phyloP scores from a whole-genome alignment of 2,113 vertebrate species.

The Engystomops pustulosus region DNA sequence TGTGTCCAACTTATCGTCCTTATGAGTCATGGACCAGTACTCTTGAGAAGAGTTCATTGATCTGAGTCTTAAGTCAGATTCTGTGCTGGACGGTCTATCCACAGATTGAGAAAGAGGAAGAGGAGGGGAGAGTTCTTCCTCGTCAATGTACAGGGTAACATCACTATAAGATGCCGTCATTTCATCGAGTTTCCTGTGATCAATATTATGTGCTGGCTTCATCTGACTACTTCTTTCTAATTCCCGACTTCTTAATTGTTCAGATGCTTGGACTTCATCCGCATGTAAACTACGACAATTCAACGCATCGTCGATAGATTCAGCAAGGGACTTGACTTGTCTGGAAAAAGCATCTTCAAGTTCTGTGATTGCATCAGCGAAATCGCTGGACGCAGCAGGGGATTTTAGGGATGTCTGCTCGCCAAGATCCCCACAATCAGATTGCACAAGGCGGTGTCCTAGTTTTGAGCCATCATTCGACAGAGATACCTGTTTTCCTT shows the following conservation, averaged over 20 bases:
- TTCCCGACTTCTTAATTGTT: constrained; percentile 74
- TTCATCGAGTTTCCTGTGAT: constrained; percentile 88
- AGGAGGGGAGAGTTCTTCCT: constrained; percentile 93
- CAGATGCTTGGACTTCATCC: constrained; percentile 78
- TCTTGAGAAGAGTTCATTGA: constrained; percentile 84
- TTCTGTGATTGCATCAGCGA: constrained; percentile 92
- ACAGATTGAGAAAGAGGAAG: constrained; percentile 82
- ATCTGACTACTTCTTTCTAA: constrained; percentile 77
- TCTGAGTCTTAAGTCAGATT: constrained; percentile 84
- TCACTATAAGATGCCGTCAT: constrained; percentile 96
- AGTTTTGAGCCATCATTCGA: constrained; percentile 84
- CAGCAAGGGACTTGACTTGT: constrained; percentile 94
- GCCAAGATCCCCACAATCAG: constrained; percentile 80
- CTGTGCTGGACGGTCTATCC: constrained; percentile 84
- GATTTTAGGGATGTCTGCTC: constrained; percentile 81
- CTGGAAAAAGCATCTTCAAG: constrained; percentile 95
- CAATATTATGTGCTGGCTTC: constrained; percentile 75
- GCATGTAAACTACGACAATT: constrained; percentile 92
- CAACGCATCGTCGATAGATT: constrained; percentile 95
- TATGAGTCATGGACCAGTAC: constrained; percentile 91
- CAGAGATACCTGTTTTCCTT: constrained; percentile 93
- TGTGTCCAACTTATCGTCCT: constrained; percentile 88
- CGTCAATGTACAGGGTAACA: constrained; percentile 94
- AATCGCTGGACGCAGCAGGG: constrained; percentile 82
- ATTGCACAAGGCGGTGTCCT: constrained; percentile 77